A percentile compares a stretch with the other conserved stretches of the same genome.
phyloP scores from a whole-genome alignment of 2,888 invertebrate genomes.

The Hirtodrosophila histrioides region DNA sequence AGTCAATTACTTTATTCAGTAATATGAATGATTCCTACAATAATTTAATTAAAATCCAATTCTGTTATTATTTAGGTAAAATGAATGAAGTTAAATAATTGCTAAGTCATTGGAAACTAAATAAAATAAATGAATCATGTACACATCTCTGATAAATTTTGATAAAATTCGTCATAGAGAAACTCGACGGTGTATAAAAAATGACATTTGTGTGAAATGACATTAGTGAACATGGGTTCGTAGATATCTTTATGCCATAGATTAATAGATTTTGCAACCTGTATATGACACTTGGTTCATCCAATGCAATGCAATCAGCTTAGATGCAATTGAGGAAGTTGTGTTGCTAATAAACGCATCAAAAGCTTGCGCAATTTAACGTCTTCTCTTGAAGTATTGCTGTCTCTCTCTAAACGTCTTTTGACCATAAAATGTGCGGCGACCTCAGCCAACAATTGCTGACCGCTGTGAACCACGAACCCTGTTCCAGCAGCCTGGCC shows the following conservation, averaged over 20 bases:
- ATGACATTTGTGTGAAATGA: no score
- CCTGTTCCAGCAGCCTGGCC: slow-evolving; percentile 19
- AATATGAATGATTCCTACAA: no score
- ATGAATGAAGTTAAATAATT: no score
- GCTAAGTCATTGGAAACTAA: no score
- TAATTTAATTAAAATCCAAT: no score
- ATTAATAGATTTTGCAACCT: slow-evolving; percentile 17
- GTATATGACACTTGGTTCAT: slow-evolving; percentile 9
- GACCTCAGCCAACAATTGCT: slow-evolving; percentile 49
- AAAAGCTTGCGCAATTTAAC: slow-evolving; percentile 46
- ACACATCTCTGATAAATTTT: no score
- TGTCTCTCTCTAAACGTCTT: slow-evolving; percentile 10
- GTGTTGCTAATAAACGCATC: slow-evolving; percentile 25
- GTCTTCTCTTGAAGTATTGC: slow-evolving; percentile 11
- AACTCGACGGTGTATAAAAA: no score
- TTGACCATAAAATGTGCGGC: slow-evolving; percentile 29
- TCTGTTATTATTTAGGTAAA: no score
- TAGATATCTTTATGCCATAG: not conserved
- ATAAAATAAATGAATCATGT: no score
- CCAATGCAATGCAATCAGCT: slow-evolving; percentile 7
- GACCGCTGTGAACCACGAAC: slow-evolving; percentile 58
- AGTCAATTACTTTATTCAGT: no score
- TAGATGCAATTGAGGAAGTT: slow-evolving; percentile 33
- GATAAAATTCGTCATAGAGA: no score
- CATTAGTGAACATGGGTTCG: not conserved